Percentiles rank a stretch among this genome's conserved stretches.
phyloP scores from a whole-genome alignment of 2,888 invertebrate species.

The Conomelus anceps region DNA sequence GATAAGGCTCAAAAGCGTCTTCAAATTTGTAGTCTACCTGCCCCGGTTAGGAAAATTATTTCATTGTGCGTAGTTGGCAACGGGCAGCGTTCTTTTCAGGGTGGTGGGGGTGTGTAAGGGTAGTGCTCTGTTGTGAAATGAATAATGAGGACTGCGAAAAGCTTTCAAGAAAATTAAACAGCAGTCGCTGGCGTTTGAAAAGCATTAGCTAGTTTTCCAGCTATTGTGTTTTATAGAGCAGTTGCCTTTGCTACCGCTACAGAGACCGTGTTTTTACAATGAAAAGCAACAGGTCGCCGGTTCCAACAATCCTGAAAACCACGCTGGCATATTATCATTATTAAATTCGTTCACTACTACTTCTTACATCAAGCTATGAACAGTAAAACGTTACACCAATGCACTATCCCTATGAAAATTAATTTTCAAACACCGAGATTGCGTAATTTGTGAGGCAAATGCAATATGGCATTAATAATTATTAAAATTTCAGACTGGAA shows the following conservation, averaged over 20 bases:
- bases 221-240: not conserved
- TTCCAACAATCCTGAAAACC: not conserved
- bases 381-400: not conserved
- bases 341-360: not conserved
- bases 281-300: not conserved
- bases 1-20: not conserved
- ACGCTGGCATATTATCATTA: not conserved
- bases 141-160: not conserved
- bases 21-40: not conserved
- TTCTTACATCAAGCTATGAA: not conserved
- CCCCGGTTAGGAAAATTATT: not conserved
- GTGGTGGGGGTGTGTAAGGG: not conserved
- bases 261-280: not conserved
- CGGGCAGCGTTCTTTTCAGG: not conserved
- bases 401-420: not conserved
- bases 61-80: not conserved
- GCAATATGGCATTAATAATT: not conserved
- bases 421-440: not conserved
- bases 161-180: not conserved
- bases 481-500: not conserved
- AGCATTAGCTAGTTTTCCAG: not conserved
- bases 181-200: not conserved
- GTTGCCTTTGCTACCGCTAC: not conserved
- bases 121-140: not conserved
- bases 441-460: not conserved